A percentile compares a stretch with the other conserved stretches of the same genome.
Conservation (phyloP, 2,888 invertebrate species). For the Dione vanillae region DNA sequence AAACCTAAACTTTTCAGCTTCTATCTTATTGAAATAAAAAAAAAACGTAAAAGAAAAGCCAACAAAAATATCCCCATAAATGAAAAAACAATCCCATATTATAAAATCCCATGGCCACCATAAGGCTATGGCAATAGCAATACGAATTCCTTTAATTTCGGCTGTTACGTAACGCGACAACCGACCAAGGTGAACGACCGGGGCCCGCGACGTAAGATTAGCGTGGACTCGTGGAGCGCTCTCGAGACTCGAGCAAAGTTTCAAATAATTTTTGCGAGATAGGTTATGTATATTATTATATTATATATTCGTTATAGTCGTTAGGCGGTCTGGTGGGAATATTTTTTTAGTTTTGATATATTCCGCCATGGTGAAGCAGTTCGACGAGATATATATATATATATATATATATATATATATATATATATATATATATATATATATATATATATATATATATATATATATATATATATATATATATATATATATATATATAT, state of each 20-base stretch:
- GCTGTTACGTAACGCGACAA: constrained; percentile 62
- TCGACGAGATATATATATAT: too few species aligned
- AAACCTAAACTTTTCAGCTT: too few species aligned
- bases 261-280: constrained; percentile 10
- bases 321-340: constrained; percentile 8
- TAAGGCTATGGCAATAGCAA: constrained; percentile 36
- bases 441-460: too few species aligned
- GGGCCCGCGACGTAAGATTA: constrained; percentile 55
- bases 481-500: too few species aligned
- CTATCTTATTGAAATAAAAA: too few species aligned
- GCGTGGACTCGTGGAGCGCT: constrained; percentile 30
- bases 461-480: too few species aligned
- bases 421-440: too few species aligned
- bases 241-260: constrained; percentile 9
- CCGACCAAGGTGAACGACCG: constrained; percentile 60
- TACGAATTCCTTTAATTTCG: constrained; percentile 62
- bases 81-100: not conserved
- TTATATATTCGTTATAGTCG: constrained; percentile 7
- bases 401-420: too few species aligned
- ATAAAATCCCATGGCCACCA: constrained; percentile 13
- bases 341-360: not conserved
- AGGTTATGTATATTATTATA: not conserved
- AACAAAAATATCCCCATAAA: not conserved
- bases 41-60: not conserved
- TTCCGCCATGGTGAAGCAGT: not conserved